A percentile compares a stretch with the other conserved stretches of the same genome.
phyloP scores from a whole-genome alignment of 1,140 invertebrate species.

The Kradibia gibbosae region DNA sequence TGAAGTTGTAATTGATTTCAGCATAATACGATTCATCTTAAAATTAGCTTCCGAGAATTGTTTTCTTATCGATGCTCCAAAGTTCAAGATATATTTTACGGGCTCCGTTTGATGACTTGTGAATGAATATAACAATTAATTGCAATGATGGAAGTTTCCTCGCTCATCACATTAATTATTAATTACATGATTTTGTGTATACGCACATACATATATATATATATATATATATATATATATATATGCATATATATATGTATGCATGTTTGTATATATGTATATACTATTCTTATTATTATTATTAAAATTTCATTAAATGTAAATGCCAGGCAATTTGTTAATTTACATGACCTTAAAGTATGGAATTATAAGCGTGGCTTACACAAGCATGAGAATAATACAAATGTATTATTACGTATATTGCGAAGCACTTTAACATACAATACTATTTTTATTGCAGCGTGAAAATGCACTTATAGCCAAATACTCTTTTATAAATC shows the following conservation, averaged over 20 bases:
- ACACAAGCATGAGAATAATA: not conserved
- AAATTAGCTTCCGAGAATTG: not conserved
- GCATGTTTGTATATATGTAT: no score
- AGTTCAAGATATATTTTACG: not conserved
- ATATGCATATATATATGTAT: no score
- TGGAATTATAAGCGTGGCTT: not conserved
- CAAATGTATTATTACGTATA: not conserved
- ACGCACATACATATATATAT: not conserved
- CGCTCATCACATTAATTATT: not conserved
- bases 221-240: no score
- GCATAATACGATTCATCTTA: not conserved
- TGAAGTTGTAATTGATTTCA: not conserved
- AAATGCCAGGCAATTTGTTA: not conserved
- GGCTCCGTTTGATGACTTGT: not conserved
- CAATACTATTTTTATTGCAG: not conserved
- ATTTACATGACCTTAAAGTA: not conserved
- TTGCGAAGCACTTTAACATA: not conserved
- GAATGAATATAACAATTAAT: not conserved
- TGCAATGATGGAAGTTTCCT: not conserved
- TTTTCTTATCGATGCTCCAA: not conserved
- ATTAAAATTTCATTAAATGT: not conserved
- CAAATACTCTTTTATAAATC: not conserved
- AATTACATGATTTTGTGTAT: not conserved
- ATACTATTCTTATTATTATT: not conserved
- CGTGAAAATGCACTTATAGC: not conserved